Evolutionary conservation across 1,140 invertebrate species (phyloP).

Genomic region (Brachionus paranguensis): DNA sequence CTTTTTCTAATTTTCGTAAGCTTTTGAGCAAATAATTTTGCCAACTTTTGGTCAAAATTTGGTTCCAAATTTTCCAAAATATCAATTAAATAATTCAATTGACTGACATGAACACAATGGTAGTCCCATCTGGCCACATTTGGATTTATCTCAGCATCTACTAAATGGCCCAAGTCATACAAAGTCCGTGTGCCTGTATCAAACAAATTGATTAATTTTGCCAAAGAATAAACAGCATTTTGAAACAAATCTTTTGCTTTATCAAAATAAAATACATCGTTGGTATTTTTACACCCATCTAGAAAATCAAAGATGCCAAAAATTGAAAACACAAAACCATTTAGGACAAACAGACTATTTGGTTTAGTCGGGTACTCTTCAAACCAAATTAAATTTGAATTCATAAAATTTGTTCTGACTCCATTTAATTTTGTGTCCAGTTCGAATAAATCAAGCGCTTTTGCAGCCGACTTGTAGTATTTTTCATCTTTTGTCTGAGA

Average conservation of each 20-base stretch:
- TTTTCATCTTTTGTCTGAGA: conserved; percentile 67
- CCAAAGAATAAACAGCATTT: conserved; percentile 79
- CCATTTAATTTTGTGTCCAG: conserved; percentile 66
- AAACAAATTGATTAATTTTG: conserved; percentile 79
- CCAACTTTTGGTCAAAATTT: conserved; percentile 6
- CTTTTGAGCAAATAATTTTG: conserved; percentile 57
- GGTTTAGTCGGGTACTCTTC: conserved; percentile 97
- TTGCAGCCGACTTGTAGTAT: conserved; percentile 74
- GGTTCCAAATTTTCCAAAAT: conserved; percentile 68
- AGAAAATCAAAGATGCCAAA: conserved; percentile 85
- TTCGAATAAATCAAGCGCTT: conserved; percentile 74
- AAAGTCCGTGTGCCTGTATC: conserved; percentile 92
- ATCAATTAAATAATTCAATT: conserved; percentile 78
- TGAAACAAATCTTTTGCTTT: conserved; percentile 64
- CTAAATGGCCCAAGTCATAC: conserved; percentile 90
- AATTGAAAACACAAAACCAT: conserved; percentile 96
- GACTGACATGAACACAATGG: conserved; percentile 94
- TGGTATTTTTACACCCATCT: conserved; percentile 37
- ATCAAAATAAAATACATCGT: neutral
- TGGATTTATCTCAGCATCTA: conserved; percentile 72
- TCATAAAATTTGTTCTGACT: conserved; percentile 74
- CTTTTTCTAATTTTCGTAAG: conserved; percentile 76
- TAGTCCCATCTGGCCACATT: conserved; percentile 88
- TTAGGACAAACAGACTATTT: conserved; percentile 80
- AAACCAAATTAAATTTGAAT: conserved; percentile 76